These are phyloP conservation scores for Dendrocincla fuliginosa DNA, from an alignment of 2,797 vertebrate species.

Conservation along the genomic window DNA sequence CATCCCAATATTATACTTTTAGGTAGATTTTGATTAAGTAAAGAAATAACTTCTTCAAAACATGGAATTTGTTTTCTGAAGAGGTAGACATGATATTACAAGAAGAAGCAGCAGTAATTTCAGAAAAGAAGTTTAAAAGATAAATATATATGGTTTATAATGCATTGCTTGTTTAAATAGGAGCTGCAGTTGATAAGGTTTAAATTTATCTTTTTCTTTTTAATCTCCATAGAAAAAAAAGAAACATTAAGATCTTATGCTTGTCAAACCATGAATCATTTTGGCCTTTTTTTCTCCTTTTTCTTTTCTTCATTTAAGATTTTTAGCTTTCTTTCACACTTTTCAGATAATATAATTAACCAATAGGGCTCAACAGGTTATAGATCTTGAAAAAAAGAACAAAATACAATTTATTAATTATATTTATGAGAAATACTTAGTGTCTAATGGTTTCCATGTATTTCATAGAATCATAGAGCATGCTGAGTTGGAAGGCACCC, in stretches of 20 bases:
- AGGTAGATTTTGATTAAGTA: not conserved
- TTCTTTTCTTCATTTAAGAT: not conserved
- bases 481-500: not conserved
- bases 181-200: not conserved
- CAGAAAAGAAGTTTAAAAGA: not conserved
- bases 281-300: rapidly evolving
- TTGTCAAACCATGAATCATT: not conserved
- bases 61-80: not conserved
- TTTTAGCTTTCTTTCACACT: not conserved
- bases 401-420: not conserved
- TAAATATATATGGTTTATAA: not conserved
- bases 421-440: not conserved
- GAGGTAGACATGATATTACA: not conserved
- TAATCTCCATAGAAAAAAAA: not conserved
- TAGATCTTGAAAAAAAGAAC: not conserved
- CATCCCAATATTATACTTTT: not conserved
- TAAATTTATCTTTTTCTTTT: not conserved
- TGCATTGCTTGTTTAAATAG: not conserved
- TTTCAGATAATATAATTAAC: not conserved
- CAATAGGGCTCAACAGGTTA: not conserved
- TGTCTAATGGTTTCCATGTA: not conserved
- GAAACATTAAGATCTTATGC: not conserved
- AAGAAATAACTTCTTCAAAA: not conserved
- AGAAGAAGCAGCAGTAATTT: not conserved
- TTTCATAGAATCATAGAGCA: not conserved